Conservation (phyloP, 1,140 invertebrate genomes). For the Eubasilissa regina region DNA sequence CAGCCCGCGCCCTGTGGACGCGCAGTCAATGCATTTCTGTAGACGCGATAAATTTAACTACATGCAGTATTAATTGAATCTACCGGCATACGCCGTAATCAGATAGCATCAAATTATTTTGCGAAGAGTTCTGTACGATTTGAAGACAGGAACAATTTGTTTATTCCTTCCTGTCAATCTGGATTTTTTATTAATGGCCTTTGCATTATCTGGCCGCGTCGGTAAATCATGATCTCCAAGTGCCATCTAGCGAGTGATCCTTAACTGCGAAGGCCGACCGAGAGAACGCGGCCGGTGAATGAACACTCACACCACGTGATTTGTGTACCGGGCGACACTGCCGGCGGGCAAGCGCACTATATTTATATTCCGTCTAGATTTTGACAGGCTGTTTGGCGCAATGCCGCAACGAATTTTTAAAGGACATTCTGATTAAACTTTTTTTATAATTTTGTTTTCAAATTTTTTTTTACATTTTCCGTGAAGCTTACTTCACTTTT, state of each 20-base stretch:
- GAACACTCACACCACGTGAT: background rate
- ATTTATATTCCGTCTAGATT: conserved; percentile 35
- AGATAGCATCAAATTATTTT: too few relatives aligned
- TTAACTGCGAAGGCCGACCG: background rate
- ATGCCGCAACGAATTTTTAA: conserved; percentile 18
- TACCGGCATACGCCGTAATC: too few relatives aligned
- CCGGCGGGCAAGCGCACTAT: background rate
- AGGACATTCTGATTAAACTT: conserved; percentile 1
- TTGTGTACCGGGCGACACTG: conserved; percentile 5
- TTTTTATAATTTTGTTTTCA: too few relatives aligned
- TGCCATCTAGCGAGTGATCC: conserved; percentile 19
- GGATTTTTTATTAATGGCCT: conserved; percentile 2
- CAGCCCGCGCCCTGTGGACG: too few relatives aligned
- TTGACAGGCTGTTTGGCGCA: conserved; percentile 31
- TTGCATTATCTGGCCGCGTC: background rate
- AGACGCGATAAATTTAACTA: too few relatives aligned
- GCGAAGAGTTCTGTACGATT: too few relatives aligned
- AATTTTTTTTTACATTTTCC: too few relatives aligned
- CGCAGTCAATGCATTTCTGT: too few relatives aligned
- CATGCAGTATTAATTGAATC: too few relatives aligned
- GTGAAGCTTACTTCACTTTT: too few relatives aligned
- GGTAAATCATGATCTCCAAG: conserved; percentile 8
- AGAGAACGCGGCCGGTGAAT: conserved; percentile 3
- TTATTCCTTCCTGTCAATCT: conserved; percentile 7
- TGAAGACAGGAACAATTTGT: conserved; percentile 11